phyloP scores from a whole-genome alignment of 2,888 invertebrate species.

The Temnothorax ravouxi region DNA sequence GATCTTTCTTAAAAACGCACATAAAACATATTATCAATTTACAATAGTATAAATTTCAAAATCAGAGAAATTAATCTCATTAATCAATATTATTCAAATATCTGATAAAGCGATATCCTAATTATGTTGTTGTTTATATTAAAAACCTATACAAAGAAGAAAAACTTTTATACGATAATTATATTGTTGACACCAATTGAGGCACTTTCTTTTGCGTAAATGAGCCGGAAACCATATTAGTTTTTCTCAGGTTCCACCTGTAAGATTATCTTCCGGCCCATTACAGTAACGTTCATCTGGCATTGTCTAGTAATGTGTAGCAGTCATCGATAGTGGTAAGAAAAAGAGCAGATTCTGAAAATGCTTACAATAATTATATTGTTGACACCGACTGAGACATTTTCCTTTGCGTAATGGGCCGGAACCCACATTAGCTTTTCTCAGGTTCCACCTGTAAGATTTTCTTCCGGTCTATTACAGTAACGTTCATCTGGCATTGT shows the following conservation, averaged over 20 bases:
- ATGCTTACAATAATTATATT: conserved; percentile 25
- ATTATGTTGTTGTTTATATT: background rate
- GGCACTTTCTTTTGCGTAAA: background rate
- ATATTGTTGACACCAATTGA: background rate
- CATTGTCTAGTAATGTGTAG: conserved; percentile 37
- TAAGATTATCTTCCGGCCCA: conserved; percentile 49
- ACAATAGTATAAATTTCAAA: background rate
- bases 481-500: conserved; percentile 45
- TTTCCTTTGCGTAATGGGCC: background rate
- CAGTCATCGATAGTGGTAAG: conserved; percentile 53
- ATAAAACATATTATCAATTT: background rate
- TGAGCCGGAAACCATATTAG: background rate
- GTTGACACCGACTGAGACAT: background rate
- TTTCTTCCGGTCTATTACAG: conserved; percentile 47
- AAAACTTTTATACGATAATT: background rate
- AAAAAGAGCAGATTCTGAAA: conserved; percentile 64
- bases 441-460: conserved; percentile 3
- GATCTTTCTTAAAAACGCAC: background rate
- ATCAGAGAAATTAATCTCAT: background rate
- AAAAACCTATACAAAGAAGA: background rate
- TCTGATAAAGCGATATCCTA: background rate
- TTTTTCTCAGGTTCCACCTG: background rate
- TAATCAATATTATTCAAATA: conserved; percentile 20
- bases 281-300: conserved; percentile 34
- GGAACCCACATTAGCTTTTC: background rate